Evolutionary conservation across 2,888 invertebrate genomes (phyloP), one percentile per base, ranked within the genome.

Genomic region (Hymenopus coronatus): DNA sequence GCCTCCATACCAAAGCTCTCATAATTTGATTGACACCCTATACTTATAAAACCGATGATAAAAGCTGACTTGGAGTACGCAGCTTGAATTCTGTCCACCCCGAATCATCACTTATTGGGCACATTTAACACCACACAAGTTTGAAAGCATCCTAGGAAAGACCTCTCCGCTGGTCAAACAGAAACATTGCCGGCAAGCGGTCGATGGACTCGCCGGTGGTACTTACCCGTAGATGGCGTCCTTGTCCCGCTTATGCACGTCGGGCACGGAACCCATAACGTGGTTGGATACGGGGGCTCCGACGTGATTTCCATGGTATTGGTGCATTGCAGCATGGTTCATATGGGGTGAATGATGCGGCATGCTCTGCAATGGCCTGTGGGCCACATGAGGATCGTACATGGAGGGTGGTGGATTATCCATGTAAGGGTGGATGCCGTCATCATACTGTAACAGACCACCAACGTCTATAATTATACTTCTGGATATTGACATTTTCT

Each of bases 211-310:
- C 9, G 12, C 40, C 25, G 20, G 88, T n/a, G 70, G 81, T 81
- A 89, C 89, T 89, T 96, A 99, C 99, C 98, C 98, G 95, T 99
- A 99, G 94, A 99, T 98, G 93, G 98, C 98, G 95, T 99, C 98
- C 95, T 98, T 99, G 95, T 99, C 99, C 93, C 99, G 95, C 95
- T 99, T 99, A 94, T 98, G 98, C 92, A 98, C 98, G 94, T 98
- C 98, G 92, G 98, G 98, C 90, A 96, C 95, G 91, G 95, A 96
- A 92, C 97, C 96, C 95, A 97, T 96, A 93, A 97, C 97, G 94
- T 97, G 98, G 95, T 97, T 96, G 93, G 95, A 93, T 92, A 94
- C 91, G 92, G 93, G 92, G 92, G 97, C 95, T 6, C 54, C 54
- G 93, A 96, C 94, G 93, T 97, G 97, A 94, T 97, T 96, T 93